A percentile compares a stretch with the other conserved stretches of the same genome.
Evolutionary conservation across 2,797 vertebrate genomes (phyloP).

Genomic region (Glyptemys insculpta): DNA sequence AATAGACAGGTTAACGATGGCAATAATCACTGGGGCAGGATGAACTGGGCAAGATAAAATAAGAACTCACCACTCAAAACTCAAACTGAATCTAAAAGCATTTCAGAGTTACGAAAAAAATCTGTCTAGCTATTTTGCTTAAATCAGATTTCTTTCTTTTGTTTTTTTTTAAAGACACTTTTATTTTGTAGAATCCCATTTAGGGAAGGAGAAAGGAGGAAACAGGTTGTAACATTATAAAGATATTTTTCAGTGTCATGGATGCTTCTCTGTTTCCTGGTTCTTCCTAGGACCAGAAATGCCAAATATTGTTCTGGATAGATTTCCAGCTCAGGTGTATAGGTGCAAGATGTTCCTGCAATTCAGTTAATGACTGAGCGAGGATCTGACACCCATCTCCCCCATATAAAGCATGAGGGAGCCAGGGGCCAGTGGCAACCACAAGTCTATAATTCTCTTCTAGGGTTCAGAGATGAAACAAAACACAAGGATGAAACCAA

Average conservation of each 20-base stretch:
- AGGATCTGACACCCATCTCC: no score
- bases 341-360: not conserved
- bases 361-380: rapidly evolving
- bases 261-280: not conserved
- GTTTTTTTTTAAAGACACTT: not conserved
- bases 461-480: not conserved
- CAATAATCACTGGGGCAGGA: not conserved
- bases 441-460: not conserved
- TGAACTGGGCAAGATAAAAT: not conserved
- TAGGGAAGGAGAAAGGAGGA: not conserved
- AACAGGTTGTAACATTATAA: not conserved
- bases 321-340: not conserved
- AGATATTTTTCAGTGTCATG: not conserved
- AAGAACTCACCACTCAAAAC: not conserved
- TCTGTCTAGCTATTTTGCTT: not conserved
- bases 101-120: not conserved
- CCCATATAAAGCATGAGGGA: not conserved
- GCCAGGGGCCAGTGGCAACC: not conserved
- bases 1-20: not conserved
- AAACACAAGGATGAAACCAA: not conserved
- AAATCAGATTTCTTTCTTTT: not conserved
- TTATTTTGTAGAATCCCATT: not conserved
- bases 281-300: not conserved
- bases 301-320: not conserved
- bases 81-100: not conserved